These are phyloP conservation scores for Collichthys lucidus DNA, from an alignment of 2,113 vertebrate species.

Conservation along the genomic window DNA sequence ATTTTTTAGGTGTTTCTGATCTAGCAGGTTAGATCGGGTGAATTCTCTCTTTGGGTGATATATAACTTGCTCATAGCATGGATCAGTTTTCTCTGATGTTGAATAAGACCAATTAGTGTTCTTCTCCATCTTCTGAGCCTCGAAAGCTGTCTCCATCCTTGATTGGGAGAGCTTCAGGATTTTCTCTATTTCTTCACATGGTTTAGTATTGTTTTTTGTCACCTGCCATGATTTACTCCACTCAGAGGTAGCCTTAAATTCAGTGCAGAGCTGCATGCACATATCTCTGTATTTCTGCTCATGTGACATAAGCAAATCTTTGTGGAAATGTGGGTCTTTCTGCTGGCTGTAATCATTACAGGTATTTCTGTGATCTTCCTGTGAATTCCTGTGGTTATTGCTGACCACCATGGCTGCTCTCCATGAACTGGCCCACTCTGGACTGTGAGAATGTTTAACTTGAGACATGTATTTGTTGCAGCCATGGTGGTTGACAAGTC, in stretches of 20 bases:
- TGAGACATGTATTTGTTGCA: slow-evolving; percentile 13
- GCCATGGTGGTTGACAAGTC: slow-evolving; percentile 53
- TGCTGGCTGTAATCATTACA: background rate
- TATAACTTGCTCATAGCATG: slow-evolving; percentile 24
- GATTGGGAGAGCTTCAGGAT: slow-evolving; percentile 14
- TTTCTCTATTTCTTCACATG: slow-evolving; percentile 56
- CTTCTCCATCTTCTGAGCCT: slow-evolving; percentile 5
- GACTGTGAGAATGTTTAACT: background rate
- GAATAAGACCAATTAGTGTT: background rate
- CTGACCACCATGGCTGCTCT: slow-evolving; percentile 17
- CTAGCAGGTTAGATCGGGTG: slow-evolving; percentile 18
- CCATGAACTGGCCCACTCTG: slow-evolving; percentile 66
- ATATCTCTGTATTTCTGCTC: slow-evolving; percentile 35
- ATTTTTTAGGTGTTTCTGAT: slow-evolving; percentile 23
- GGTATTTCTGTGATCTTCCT: background rate
- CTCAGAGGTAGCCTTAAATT: slow-evolving; percentile 37
- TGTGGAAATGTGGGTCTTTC: background rate
- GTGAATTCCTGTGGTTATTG: slow-evolving; percentile 30
- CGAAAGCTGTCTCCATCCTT: background rate
- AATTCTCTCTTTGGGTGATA: slow-evolving; percentile 22
- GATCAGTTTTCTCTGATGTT: slow-evolving; percentile 21
- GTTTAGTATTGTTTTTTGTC: slow-evolving; percentile 66
- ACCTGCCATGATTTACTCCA: slow-evolving; percentile 74
- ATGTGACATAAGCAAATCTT: slow-evolving; percentile 6
- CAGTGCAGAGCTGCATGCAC: slow-evolving; percentile 19